These are phyloP conservation scores for Eleutherodactylus coqui DNA, from an alignment of 2,797 vertebrate species.

Conservation along the genomic window DNA sequence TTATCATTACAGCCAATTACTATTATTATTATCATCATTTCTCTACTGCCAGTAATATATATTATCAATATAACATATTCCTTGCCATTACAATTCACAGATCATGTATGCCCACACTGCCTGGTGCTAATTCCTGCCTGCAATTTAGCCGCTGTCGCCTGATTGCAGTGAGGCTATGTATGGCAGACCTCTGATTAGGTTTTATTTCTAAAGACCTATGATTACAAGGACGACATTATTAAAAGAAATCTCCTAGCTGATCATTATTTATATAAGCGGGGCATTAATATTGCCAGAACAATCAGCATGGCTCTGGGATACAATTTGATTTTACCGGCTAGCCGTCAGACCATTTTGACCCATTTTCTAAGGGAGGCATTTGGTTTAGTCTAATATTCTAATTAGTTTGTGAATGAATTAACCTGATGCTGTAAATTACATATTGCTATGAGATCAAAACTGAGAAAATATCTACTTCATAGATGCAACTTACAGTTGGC, in stretches of 20 bases:
- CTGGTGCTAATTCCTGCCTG: conserved; percentile 12
- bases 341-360: neutral
- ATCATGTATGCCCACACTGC: conserved; percentile 10
- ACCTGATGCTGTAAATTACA: neutral
- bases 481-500: no score
- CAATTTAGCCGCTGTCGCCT: neutral
- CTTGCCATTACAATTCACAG: neutral
- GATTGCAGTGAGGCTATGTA: neutral
- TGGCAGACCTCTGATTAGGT: conserved; percentile 16
- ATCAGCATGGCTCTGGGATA: neutral
- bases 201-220: conserved; percentile 8
- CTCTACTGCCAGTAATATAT: neutral
- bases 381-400: neutral
- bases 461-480: no score
- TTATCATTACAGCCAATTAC: conserved; percentile 12
- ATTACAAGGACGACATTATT: conserved; percentile 31
- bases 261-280: conserved; percentile 19
- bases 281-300: conserved; percentile 17
- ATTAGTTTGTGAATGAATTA: neutral
- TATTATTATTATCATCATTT: neutral
- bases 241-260: neutral
- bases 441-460: no score
- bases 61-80: conserved; percentile 2
- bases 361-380: neutral
- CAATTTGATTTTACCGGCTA: neutral